Base-by-base conservation (phyloP, 2,113 vertebrate species). In the Atherinomorus stipes region DNA sequence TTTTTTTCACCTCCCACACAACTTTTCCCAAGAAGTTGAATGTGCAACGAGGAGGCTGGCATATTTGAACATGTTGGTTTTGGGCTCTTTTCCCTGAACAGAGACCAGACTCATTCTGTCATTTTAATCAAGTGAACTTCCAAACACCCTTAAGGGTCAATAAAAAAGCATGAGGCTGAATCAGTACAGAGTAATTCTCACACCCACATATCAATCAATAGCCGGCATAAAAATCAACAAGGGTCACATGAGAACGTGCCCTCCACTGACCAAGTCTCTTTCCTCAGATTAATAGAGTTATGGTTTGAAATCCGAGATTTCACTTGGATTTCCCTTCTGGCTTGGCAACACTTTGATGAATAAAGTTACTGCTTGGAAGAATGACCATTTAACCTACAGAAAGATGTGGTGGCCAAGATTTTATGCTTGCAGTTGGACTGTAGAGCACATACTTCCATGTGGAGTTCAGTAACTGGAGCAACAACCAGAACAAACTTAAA, bases 61-160 rank as follows among this genome's bases (percentile, higher is more conserved):
- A 25, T 40, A 56, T 52, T 59, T 76, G 11, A 11, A 64, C 62
- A 9, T 13, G 53, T 22, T 23, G 28, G n/a, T 53, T 78, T 60
- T n/a, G 31, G 63, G 11, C 11, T 61, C 28, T 57, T 73, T 42
- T 58, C 31, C 37, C 6, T 38, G 37, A 75, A 54, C 7, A 19
- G 59, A 31, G 8, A 23, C 47, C 9, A 6, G 5, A 76, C 53
- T 38, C 11, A 73, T 78, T 80, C 42, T 62, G 65, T 69, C 65
- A 68, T 76, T 77, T 54, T 76, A 80, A 85, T 85, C 77, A 66
- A 13, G 2, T 42, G 37, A 71, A 78, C 74, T 61, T 83, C 83
- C 78, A 12, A 7, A 71, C 22, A 51, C 65, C 66, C 57, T 64
- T 44, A 2, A 54, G 59, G 67, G 62, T 69, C 85, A 64, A 62